phyloP scores from a whole-genome alignment of 2,888 invertebrate species.

The Ochlodes sylvanus region DNA sequence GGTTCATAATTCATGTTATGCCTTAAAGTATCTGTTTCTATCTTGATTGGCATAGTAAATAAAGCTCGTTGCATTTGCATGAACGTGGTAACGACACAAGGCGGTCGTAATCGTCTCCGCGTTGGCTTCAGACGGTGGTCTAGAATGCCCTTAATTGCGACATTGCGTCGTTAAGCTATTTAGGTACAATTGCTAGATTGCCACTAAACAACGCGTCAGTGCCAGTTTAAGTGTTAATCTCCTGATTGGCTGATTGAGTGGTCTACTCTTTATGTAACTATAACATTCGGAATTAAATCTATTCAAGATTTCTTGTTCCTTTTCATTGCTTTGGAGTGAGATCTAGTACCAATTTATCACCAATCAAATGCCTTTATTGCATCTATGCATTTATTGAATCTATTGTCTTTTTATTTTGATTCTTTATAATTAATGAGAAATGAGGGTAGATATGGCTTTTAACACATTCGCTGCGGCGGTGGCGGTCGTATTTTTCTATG shows the following conservation, averaged over 20 bases:
- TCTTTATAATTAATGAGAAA: no score
- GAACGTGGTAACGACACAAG: neutral
- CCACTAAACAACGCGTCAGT: conserved; percentile 29
- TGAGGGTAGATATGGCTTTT: no score
- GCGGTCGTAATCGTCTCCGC: conserved; percentile 8
- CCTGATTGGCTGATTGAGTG: conserved; percentile 33
- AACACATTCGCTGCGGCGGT: no score
- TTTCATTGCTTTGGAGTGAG: neutral
- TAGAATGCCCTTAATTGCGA: conserved; percentile 34
- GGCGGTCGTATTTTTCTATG: no score
- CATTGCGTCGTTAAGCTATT: conserved; percentile 33
- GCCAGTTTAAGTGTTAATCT: conserved; percentile 32
- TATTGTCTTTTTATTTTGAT: no score
- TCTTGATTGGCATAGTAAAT: neutral
- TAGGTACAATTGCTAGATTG: conserved; percentile 37
- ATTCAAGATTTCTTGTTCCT: neutral
- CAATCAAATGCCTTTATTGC: no score
- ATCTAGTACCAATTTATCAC: no score
- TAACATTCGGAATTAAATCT: no score
- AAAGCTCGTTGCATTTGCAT: conserved; percentile 1
- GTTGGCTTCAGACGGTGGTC: conserved; percentile 22
- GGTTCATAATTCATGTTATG: no score
- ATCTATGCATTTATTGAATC: no score
- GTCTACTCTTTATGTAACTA: neutral
- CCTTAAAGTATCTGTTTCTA: no score